A percentile compares a stretch with the other conserved stretches of the same genome.
phyloP scores from a whole-genome alignment of 2,797 vertebrate genomes.

The Spheniscus humboldti region DNA sequence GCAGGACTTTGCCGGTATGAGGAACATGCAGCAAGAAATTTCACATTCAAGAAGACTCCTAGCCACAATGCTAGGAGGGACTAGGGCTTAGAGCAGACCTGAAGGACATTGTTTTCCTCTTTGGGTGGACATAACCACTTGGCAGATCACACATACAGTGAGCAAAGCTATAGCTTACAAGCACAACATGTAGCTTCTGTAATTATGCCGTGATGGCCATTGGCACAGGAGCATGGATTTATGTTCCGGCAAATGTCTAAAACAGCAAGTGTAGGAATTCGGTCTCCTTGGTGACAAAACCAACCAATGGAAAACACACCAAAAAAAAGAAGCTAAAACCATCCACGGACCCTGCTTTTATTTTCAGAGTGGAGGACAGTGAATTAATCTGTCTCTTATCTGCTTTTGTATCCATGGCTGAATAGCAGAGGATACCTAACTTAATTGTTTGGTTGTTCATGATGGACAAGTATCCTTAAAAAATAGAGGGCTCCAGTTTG shows the following conservation, averaged over 20 bases:
- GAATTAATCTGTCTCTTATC: neutral
- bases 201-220: neutral
- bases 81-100: neutral
- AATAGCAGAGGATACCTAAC: neutral
- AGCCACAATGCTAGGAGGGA: accelerated
- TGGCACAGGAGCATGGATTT: neutral
- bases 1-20: accelerated
- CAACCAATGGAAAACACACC: constrained; percentile 22
- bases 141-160: accelerated
- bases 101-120: neutral
- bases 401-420: neutral
- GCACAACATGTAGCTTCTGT: neutral
- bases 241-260: neutral
- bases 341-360: neutral
- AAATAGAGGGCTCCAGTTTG: neutral
- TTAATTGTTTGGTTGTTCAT: neutral
- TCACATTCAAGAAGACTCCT: accelerated
- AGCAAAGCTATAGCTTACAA: neutral
- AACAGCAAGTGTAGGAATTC: neutral
- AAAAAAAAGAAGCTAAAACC: neutral
- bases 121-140: neutral
- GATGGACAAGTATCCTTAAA: neutral
- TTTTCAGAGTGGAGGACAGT: neutral
- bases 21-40: accelerated
- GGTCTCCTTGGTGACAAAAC: constrained; percentile 55